These are phyloP conservation scores for Montifringilla adamsi DNA, from an alignment of 2,113 vertebrate species.

Conservation along the genomic window DNA sequence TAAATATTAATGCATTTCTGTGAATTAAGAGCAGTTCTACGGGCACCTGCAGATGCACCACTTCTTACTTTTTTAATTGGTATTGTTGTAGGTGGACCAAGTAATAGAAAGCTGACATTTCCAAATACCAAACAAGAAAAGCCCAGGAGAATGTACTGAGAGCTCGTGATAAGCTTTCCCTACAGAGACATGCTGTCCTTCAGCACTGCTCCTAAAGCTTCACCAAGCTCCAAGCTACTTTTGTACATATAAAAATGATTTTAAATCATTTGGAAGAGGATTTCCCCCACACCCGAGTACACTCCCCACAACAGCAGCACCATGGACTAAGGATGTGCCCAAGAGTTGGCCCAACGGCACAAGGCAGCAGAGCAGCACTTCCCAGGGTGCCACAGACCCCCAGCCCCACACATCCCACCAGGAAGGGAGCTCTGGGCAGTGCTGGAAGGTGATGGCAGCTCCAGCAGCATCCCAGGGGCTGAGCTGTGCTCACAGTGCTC, in stretches of 20 bases:
- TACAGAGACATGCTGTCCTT: background rate
- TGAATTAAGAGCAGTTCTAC: slow-evolving; percentile 35
- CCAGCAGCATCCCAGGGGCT: background rate
- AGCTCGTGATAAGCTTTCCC: background rate
- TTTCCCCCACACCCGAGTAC: accelerated
- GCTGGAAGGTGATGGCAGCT: background rate
- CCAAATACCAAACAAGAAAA: background rate
- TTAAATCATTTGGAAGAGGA: background rate
- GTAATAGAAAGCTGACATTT: slow-evolving; percentile 13
- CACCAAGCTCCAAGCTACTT: background rate
- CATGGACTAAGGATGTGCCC: accelerated
- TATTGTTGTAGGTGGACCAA: slow-evolving; percentile 38
- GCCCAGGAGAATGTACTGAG: background rate
- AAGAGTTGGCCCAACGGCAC: accelerated
- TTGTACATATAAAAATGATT: background rate
- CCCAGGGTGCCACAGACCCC: accelerated
- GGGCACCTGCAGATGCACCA: slow-evolving; percentile 18
- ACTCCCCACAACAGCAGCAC: accelerated
- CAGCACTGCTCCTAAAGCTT: background rate
- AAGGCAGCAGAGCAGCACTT: accelerated
- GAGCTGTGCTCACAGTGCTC: accelerated
- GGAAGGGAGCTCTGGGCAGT: background rate
- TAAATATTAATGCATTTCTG: slow-evolving; percentile 59
- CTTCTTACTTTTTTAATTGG: slow-evolving; percentile 26
- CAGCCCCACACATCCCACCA: background rate